These are phyloP conservation scores for Microcebus ravelobensis DNA, from an alignment of 2,113 vertebrate species.

Conservation along the genomic window DNA sequence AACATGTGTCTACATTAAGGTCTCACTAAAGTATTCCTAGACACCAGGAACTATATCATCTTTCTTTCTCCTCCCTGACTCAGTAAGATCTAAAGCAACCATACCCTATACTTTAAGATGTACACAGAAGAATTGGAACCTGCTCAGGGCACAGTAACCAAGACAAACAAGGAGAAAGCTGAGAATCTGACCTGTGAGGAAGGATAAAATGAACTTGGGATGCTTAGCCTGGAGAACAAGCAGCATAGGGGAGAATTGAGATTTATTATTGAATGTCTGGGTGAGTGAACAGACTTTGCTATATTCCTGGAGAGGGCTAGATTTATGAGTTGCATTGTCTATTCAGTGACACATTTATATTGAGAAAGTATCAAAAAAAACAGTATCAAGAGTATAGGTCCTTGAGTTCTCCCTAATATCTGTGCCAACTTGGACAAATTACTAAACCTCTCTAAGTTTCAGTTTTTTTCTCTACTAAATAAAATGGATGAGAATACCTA, in stretches of 20 bases:
- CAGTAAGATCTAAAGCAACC: neutral
- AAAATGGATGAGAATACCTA: neutral
- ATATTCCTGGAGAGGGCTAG: neutral
- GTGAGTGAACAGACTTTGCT: neutral
- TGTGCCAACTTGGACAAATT: neutral
- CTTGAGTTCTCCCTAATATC: neutral
- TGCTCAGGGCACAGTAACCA: neutral
- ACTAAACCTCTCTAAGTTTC: neutral
- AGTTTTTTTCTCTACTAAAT: slow-evolving; percentile 6
- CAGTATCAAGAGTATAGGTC: neutral
- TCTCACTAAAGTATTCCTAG: neutral
- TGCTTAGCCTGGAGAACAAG: neutral
- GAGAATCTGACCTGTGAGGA: neutral
- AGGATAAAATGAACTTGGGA: neutral
- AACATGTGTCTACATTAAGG: neutral
- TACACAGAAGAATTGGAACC: neutral
- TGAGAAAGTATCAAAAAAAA: neutral
- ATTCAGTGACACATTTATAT: neutral
- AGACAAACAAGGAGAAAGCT: neutral
- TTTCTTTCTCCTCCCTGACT: neutral
- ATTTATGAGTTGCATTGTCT: neutral
- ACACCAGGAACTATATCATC: neutral
- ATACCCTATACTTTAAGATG: neutral
- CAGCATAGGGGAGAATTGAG: neutral
- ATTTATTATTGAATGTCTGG: neutral